Base-by-base conservation (phyloP, 2,888 invertebrate species). In the Epistrophe eligans region DNA sequence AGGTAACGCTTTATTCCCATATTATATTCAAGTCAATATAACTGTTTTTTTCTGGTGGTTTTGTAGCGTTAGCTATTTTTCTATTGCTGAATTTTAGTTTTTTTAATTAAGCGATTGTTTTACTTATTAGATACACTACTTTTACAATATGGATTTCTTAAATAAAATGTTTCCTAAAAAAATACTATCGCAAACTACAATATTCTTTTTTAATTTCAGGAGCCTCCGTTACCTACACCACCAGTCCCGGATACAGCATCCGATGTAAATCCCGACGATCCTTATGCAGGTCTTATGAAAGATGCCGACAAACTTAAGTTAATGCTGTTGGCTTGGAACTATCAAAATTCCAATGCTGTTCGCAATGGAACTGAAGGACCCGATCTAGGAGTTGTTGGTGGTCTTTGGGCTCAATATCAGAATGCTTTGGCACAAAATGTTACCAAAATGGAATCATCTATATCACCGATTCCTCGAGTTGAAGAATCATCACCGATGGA, bases 251-350 rank as follows among this genome's bases (percentile, higher is more conserved):
- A 89, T 24, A 80, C 87, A 17, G 82, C 73, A 60, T 77, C 84
- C 0, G 90, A 90, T 67, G 70, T 73, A 9, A 89, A 84, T 50
- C 71, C 88, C 0, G 90, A 90, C 24, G 93, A 93, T 85, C 91
- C 92, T 19, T 93, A 93, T 81, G 91, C 92, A 28, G 93, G 93
- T 13, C 90, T 93, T 1, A 92, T 96, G 95, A 97, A 97, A 95
- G 97, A 97, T 93, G 96, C 96, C 91, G 97, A 97, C 94, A 97
- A 97, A 94, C 95, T 97, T 94, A 97, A 97, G 95, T 95, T 96
- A 94, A 97, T 97, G 96, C 95, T 97, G 93, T 95, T 97, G 92
- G 97, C 97, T 92, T 97, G 97, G 97, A 97, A 97, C 95, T 96
- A 96, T 94, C 96, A 96, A 94, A 96, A 95, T 94, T 96, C 96